Conservation (phyloP, 1,140 invertebrate genomes). For the Zaprionus taronus region DNA sequence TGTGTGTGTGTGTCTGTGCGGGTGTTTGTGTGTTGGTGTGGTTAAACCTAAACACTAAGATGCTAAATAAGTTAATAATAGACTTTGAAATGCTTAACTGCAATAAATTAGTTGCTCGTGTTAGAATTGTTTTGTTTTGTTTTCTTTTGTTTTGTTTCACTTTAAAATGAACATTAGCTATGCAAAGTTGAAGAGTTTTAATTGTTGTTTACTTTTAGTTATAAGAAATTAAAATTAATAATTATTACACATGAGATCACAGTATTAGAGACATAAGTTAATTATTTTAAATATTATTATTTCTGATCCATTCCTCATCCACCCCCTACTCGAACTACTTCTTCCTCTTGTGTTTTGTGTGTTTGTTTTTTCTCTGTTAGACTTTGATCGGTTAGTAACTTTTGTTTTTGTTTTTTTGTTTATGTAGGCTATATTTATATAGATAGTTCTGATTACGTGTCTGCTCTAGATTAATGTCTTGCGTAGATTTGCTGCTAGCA, state of each 20-base stretch:
- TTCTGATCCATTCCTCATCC: slow-evolving; percentile 33
- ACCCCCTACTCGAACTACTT: slow-evolving; percentile 18
- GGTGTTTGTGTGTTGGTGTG: slow-evolving; percentile 33
- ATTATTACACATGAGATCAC: slow-evolving; percentile 85
- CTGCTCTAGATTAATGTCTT: slow-evolving; percentile 69
- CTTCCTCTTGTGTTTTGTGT: slow-evolving; percentile 9
- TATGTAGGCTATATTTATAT: slow-evolving; percentile 23
- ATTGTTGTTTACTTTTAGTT: slow-evolving; percentile 53
- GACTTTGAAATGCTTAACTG: slow-evolving; percentile 72
- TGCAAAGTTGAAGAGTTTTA: slow-evolving; percentile 20
- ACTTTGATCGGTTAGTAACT: slow-evolving; percentile 75
- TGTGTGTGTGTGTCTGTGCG: slow-evolving; percentile 24
- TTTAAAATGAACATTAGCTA: slow-evolving; percentile 69
- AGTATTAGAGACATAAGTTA: slow-evolving; percentile 85
- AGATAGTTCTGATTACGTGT: slow-evolving; percentile 18
- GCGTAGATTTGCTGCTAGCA: slow-evolving; percentile 63
- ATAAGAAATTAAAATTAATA: slow-evolving; percentile 83
- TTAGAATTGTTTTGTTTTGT: slow-evolving; percentile 39
- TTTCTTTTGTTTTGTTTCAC: slow-evolving; percentile 1
- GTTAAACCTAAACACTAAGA: slow-evolving; percentile 73
- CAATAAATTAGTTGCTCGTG: slow-evolving; percentile 74
- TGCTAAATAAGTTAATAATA: slow-evolving; percentile 78
- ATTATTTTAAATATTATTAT: slow-evolving; percentile 70
- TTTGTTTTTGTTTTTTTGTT: slow-evolving; percentile 24
- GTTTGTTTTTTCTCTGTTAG: slow-evolving; percentile 44